These are phyloP conservation scores for Limnothrissa miodon DNA, from an alignment of 2,113 vertebrate genomes.

Conservation along the genomic window DNA sequence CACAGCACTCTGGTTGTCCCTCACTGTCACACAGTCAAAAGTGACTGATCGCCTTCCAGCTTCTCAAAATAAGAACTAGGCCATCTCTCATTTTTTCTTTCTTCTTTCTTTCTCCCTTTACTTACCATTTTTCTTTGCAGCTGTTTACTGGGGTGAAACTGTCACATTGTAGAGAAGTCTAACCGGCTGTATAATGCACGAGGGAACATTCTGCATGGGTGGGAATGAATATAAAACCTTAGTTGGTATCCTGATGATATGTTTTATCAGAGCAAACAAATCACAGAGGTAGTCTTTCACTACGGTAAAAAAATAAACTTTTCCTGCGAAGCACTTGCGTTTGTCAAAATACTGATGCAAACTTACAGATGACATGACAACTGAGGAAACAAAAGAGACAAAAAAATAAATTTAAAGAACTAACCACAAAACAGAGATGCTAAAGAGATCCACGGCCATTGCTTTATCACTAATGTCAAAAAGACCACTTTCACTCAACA, in stretches of 20 bases:
- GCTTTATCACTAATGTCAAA: no score
- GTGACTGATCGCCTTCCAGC: conserved; percentile 40
- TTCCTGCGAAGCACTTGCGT: not conserved
- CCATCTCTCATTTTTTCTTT: conserved; percentile 55
- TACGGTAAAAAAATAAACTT: not conserved
- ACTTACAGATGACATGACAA: not conserved
- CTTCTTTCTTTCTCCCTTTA: conserved; percentile 46
- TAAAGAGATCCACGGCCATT: not conserved
- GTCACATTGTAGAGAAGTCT: not conserved
- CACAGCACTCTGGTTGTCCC: conserved; percentile 49
- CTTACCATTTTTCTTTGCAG: conserved; percentile 22
- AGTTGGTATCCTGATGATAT: not conserved
- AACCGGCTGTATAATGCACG: not conserved
- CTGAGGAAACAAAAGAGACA: not conserved
- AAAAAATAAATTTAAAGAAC: no score
- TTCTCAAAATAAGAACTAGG: conserved; percentile 62
- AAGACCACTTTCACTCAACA: no score
- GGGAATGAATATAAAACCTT: not conserved
- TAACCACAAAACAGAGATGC: not conserved
- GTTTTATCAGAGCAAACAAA: not conserved
- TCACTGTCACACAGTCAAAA: conserved; percentile 51
- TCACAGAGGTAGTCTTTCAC: not conserved
- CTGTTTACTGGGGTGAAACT: not conserved
- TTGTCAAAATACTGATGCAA: not conserved
- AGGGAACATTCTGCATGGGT: not conserved